phyloP scores from a whole-genome alignment of 2,113 vertebrate species.

The Emydocephalus ijimae region DNA sequence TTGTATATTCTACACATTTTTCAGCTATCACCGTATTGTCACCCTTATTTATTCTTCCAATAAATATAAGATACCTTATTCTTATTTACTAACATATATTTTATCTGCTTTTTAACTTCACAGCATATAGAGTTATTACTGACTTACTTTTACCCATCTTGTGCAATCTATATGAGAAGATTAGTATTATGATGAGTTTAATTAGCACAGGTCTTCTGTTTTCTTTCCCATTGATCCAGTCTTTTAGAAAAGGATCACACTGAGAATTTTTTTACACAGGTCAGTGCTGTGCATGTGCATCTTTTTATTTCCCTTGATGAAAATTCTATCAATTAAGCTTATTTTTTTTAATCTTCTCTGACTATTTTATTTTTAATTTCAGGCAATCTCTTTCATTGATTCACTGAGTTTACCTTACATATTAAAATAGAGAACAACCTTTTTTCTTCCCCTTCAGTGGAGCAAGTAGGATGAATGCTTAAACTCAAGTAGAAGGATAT shows the following conservation, averaged over 20 bases:
- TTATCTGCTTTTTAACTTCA: neutral
- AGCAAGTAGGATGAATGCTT: neutral
- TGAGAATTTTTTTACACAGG: neutral
- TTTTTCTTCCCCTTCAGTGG: neutral
- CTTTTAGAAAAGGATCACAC: neutral
- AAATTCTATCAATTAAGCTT: neutral
- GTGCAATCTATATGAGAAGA: neutral
- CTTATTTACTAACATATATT: constrained; percentile 1
- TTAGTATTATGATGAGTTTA: neutral
- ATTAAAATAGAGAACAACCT: neutral
- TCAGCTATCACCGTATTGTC: neutral
- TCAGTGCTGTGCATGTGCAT: neutral
- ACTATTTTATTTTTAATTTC: neutral
- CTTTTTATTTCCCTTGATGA: neutral
- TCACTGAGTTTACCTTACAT: neutral
- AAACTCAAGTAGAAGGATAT: neutral
- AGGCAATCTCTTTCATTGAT: neutral
- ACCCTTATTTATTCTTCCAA: neutral
- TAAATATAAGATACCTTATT: neutral
- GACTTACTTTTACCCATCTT: neutral
- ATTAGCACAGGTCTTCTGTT: neutral
- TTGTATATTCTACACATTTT: neutral
- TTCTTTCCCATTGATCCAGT: neutral
- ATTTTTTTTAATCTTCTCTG: neutral
- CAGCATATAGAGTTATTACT: neutral